phyloP scores from a whole-genome alignment of 2,797 vertebrate genomes.

The Corythornis leucogaster region DNA sequence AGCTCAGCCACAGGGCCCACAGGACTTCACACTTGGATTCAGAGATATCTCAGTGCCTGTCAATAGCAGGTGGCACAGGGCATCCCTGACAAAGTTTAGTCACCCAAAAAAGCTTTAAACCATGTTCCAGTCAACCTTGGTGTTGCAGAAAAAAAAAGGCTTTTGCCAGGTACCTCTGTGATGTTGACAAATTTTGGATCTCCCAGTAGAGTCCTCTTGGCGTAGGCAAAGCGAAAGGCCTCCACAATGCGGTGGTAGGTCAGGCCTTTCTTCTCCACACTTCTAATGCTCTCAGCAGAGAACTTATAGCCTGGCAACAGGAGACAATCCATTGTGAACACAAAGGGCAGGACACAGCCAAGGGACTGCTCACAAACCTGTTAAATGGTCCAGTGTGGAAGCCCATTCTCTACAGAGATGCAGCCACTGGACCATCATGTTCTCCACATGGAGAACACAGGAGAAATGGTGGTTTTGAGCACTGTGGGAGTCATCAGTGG shows the following conservation, averaged over 20 bases:
- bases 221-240: constrained; percentile 93
- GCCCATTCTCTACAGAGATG: background rate
- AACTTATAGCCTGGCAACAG: constrained; percentile 87
- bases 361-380: background rate
- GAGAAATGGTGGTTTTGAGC: background rate
- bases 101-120: background rate
- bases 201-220: constrained; percentile 91
- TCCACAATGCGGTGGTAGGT: constrained; percentile 94
- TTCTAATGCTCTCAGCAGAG: constrained; percentile 80
- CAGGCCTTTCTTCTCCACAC: constrained; percentile 78
- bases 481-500: background rate
- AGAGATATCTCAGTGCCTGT: background rate
- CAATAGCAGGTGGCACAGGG: background rate
- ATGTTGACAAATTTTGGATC: constrained; percentile 87
- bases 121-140: background rate
- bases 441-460: background rate
- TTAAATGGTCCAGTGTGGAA: background rate
- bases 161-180: constrained; percentile 80
- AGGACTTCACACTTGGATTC: background rate
- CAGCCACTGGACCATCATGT: background rate
- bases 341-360: background rate
- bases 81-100: background rate
- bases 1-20: background rate
- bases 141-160: background rate
- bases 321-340: background rate